A percentile compares a stretch with the other conserved stretches of the same genome.
phyloP scores from a whole-genome alignment of 2,113 vertebrate species.

The Madoqua kirkii region DNA sequence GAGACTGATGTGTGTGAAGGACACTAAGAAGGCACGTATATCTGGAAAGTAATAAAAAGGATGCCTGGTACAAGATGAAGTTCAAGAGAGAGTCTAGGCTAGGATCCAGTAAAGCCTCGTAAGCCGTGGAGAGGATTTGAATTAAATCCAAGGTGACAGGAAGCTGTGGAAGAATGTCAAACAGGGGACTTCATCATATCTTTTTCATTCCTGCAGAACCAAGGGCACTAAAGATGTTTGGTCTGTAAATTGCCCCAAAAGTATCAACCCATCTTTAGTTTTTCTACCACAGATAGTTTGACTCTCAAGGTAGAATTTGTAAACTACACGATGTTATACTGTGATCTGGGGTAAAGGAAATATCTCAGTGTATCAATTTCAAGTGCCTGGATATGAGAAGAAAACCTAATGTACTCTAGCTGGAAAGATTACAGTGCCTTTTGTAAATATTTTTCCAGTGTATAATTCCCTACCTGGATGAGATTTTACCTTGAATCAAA shows the following conservation, averaged over 20 bases:
- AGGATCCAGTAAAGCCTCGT: background rate
- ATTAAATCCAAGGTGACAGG: background rate
- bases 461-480: constrained; percentile 77
- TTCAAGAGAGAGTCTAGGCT: background rate
- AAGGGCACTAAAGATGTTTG: background rate
- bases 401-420: constrained; percentile 57
- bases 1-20: background rate
- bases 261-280: constrained; percentile 46
- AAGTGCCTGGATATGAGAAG: constrained; percentile 46
- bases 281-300: constrained; percentile 34
- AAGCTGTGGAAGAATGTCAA: background rate
- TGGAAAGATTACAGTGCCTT: constrained; percentile 75
- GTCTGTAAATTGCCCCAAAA: constrained; percentile 38
- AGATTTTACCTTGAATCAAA: constrained; percentile 80
- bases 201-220: background rate
- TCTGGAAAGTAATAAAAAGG: background rate
- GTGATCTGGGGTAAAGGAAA: constrained; percentile 56
- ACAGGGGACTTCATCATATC: background rate
- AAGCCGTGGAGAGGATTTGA: background rate
- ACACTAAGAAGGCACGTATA: background rate
- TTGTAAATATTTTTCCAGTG: constrained; percentile 82
- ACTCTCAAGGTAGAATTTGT: constrained; percentile 64
- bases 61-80: background rate
- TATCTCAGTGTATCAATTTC: constrained; percentile 61
- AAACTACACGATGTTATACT: constrained; percentile 58